Evolutionary conservation across 2,797 vertebrate genomes (phyloP).

Genomic region (Lepilemur ruficaudatus): DNA sequence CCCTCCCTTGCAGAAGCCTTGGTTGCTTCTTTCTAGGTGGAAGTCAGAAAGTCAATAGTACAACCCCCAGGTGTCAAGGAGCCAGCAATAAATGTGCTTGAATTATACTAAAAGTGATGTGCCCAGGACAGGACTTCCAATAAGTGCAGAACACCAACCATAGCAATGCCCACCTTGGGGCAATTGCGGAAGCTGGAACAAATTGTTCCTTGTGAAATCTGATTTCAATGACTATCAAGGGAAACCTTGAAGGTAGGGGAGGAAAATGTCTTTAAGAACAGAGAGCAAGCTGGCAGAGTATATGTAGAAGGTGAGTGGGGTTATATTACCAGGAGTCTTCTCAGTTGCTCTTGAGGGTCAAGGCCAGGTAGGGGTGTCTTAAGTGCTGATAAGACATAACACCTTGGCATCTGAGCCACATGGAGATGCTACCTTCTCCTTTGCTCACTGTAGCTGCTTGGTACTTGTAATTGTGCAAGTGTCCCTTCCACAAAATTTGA

Average conservation of each 20-base stretch:
- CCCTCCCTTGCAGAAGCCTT: background rate
- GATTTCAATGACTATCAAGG: background rate
- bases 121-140: background rate
- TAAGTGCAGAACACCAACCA: background rate
- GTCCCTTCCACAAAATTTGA: background rate
- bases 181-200: background rate
- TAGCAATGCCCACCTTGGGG: background rate
- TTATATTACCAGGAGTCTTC: background rate
- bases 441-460: background rate
- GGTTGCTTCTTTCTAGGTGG: background rate
- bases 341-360: background rate
- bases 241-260: background rate
- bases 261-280: background rate
- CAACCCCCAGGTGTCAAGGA: background rate
- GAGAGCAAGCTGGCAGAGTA: no score
- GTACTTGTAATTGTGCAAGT: background rate
- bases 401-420: background rate
- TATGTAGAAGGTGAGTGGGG: background rate
- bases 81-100: background rate
- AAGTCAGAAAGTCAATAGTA: background rate
- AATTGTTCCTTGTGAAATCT: background rate
- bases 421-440: background rate
- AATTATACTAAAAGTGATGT: background rate
- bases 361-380: background rate
- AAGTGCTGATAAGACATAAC: background rate